phyloP scores from a whole-genome alignment of 2,113 vertebrate genomes.

The Prionailurus bengalensis region DNA sequence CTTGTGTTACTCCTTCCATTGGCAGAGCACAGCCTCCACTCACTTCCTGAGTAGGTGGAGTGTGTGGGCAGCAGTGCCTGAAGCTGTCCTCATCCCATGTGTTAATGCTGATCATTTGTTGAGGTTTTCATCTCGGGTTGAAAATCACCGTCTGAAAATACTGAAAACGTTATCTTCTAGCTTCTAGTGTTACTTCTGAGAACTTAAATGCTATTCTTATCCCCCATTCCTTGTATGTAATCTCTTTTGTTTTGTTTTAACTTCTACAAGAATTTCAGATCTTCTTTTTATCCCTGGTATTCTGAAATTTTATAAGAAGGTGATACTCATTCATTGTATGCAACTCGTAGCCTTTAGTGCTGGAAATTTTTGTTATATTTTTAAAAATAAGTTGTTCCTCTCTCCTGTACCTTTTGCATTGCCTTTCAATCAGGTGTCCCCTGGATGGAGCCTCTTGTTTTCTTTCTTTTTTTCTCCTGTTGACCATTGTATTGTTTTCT shows the following conservation, averaged over 20 bases:
- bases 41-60: not conserved
- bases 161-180: not conserved
- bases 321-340: not conserved
- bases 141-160: not conserved
- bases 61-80: no score
- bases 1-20: not conserved
- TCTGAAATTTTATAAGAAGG: not conserved
- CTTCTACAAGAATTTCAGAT: not conserved
- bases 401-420: not conserved
- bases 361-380: not conserved
- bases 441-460: not conserved
- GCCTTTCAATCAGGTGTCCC: not conserved
- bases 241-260: not conserved
- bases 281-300: not conserved
- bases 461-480: not conserved
- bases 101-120: not conserved
- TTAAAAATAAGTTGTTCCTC: not conserved
- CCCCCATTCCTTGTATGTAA: not conserved
- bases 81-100: not conserved
- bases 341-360: not conserved
- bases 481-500: not conserved
- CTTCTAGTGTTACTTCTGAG: not conserved
- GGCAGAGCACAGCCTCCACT: not conserved
- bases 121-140: not conserved
- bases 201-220: constrained; percentile 7